phyloP scores from a whole-genome alignment of 2,888 invertebrate species.

The Lycophotia porphyrea region DNA sequence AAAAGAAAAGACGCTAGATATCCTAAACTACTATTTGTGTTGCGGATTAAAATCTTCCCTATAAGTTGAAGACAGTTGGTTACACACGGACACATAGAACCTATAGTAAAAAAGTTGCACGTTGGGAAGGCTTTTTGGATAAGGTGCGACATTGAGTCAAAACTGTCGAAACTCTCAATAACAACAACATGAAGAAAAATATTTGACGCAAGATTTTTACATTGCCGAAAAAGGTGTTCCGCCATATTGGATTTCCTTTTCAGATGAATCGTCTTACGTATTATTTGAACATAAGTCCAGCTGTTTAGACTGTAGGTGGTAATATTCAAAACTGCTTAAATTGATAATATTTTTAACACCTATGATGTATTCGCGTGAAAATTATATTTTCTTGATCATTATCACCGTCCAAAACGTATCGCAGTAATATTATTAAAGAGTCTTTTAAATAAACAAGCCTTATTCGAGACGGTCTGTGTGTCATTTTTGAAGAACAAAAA shows the following conservation, averaged over 20 bases:
- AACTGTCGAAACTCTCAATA: too few relatives aligned
- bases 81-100: too few relatives aligned
- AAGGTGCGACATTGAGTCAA: background rate
- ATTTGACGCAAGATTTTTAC: constrained; percentile 7
- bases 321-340: constrained; percentile 32
- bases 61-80: background rate
- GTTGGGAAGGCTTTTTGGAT: background rate
- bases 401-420: constrained; percentile 21
- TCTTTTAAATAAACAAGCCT: constrained; percentile 29
- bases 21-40: background rate
- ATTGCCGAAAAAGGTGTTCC: background rate
- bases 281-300: constrained; percentile 34
- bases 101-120: background rate
- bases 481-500: constrained; percentile 34
- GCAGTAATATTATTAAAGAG: constrained; percentile 2
- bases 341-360: constrained; percentile 32
- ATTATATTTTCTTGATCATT: constrained; percentile 34
- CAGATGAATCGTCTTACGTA: constrained; percentile 1
- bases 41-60: background rate
- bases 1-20: background rate
- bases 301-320: constrained; percentile 37
- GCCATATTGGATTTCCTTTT: constrained; percentile 35
- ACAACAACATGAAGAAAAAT: too few relatives aligned
- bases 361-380: constrained; percentile 30
- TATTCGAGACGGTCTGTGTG: background rate